Evolutionary conservation across 2,113 vertebrate genomes (phyloP).

Genomic region (Protobothrops mucrosquamatus): DNA sequence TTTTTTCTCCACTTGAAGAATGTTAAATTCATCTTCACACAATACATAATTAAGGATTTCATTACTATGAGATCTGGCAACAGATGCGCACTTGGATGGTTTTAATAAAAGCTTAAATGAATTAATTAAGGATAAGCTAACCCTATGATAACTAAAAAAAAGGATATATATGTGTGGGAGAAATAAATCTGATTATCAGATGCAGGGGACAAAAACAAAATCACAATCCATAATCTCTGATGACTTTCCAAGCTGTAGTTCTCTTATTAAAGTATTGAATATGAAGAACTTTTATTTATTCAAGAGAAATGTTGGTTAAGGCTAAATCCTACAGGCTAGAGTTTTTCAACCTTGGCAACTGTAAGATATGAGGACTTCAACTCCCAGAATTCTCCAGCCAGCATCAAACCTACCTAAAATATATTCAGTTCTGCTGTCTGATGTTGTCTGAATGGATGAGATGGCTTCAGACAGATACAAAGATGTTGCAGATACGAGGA

Average conservation of each 20-base stretch:
- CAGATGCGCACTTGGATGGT: neutral
- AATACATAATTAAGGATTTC: neutral
- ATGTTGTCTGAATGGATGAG: neutral
- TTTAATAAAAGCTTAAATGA: neutral
- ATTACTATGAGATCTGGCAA: neutral
- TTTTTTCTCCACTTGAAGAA: neutral
- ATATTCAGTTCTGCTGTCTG: neutral
- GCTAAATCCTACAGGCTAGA: neutral
- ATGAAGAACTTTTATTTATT: neutral
- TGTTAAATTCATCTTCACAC: neutral
- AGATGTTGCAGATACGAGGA: neutral
- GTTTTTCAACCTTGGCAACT: neutral
- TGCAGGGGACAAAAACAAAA: neutral
- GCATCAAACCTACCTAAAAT: neutral
- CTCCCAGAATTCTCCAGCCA: neutral
- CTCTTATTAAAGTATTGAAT: neutral
- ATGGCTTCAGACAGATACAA: neutral
- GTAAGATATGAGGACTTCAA: neutral
- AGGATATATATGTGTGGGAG: neutral
- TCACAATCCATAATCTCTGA: neutral
- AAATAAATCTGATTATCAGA: neutral
- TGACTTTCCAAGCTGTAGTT: neutral
- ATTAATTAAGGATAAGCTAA: neutral
- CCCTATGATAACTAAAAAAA: neutral
- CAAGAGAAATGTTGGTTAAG: neutral